Conservation (phyloP, 2,797 vertebrate genomes). For the Pteropus rufus region DNA sequence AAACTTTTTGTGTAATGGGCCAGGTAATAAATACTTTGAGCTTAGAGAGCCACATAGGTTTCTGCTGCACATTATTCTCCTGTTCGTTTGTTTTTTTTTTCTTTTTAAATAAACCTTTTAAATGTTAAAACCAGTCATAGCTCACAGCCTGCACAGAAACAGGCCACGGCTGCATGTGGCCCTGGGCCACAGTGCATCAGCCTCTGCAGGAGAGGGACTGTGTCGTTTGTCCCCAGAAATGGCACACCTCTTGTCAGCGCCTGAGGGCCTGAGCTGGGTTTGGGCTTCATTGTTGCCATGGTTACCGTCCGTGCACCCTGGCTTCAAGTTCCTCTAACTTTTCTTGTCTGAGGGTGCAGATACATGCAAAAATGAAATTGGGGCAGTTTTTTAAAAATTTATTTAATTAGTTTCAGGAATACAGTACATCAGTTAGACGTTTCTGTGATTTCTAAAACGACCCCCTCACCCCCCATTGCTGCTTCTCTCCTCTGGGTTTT, state of each 20-base stretch:
- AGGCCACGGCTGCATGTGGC: not conserved
- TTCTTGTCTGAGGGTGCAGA: not conserved
- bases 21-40: not conserved
- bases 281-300: not conserved
- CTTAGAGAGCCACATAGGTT: not conserved
- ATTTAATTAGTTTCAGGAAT: too few relatives aligned
- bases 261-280: not conserved
- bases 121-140: not conserved
- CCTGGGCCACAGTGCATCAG: fast-evolving
- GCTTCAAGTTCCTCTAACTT: not conserved
- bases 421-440: too few relatives aligned
- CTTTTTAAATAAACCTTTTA: not conserved
- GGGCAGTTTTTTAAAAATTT: too few relatives aligned
- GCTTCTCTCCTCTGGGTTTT: too few relatives aligned
- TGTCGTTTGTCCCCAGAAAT: not conserved
- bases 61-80: not conserved
- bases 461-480: too few relatives aligned
- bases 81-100: not conserved
- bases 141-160: not conserved
- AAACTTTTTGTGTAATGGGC: not conserved
- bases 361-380: not conserved
- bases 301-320: not conserved
- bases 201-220: not conserved
- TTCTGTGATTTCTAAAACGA: too few relatives aligned
- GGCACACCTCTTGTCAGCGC: fast-evolving